Evolutionary conservation across 1,140 invertebrate species (phyloP).

Genomic region (Atopsyche davidsoni): DNA sequence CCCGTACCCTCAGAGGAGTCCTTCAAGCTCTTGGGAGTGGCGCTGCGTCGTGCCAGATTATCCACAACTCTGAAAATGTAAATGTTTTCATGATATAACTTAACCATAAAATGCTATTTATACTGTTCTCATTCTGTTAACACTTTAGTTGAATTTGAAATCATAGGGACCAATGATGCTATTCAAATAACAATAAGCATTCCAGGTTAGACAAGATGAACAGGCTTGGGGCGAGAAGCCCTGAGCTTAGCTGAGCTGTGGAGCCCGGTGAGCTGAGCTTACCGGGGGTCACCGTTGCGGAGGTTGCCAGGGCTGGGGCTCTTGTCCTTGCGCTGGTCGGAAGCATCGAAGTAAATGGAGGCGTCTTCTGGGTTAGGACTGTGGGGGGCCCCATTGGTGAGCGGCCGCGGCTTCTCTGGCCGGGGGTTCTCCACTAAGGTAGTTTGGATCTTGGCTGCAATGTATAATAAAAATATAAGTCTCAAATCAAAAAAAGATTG

Average conservation of each 20-base stretch:
- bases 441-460: constrained; percentile 27
- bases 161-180: too few relatives aligned
- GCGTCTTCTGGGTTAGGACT: constrained; percentile 55
- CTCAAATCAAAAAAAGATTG: constrained; percentile 5
- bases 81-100: too few relatives aligned
- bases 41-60: constrained; percentile 17
- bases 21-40: constrained; percentile 15
- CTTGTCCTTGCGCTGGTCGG: constrained; percentile 40
- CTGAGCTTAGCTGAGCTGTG: constrained; percentile 28
- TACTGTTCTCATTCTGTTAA: too few relatives aligned
- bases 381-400: constrained; percentile 46
- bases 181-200: too few relatives aligned
- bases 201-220: neutral
- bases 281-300: too few relatives aligned
- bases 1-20: neutral
- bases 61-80: constrained; percentile 17
- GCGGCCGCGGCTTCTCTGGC: constrained; percentile 41
- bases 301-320: constrained; percentile 32
- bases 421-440: constrained; percentile 19
- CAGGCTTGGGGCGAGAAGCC: neutral
- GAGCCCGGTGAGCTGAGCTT: constrained; percentile 22
- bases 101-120: too few relatives aligned
- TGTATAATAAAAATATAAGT: constrained; percentile 5
- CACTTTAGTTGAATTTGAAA: too few relatives aligned
- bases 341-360: constrained; percentile 60